These are phyloP conservation scores for Ia io DNA, from an alignment of 2,113 vertebrate genomes.

Conservation along the genomic window DNA sequence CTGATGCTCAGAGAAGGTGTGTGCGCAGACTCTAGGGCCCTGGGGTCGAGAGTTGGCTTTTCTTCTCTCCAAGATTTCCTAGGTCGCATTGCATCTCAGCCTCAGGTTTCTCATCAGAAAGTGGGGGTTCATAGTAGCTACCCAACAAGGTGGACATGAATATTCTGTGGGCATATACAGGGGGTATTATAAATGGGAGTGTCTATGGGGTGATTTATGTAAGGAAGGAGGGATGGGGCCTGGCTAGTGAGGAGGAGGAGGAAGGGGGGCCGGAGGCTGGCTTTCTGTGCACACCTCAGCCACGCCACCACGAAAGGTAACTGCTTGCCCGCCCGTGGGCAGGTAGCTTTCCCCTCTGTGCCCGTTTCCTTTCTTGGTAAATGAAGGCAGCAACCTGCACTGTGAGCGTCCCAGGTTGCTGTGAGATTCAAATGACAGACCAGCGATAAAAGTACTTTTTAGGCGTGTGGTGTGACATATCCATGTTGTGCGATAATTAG, in stretches of 20 bases:
- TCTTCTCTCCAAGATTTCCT: background rate
- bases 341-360: background rate
- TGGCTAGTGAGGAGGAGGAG: background rate
- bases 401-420: background rate
- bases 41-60: background rate
- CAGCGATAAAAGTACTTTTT: background rate
- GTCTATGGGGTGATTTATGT: background rate
- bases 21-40: background rate
- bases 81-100: background rate
- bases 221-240: background rate
- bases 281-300: background rate
- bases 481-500: background rate
- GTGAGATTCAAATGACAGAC: background rate
- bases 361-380: background rate
- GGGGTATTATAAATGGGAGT: background rate
- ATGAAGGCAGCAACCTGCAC: background rate
- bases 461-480: accelerated
- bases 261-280: background rate
- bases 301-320: background rate
- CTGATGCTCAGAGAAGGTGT: background rate
- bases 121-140: background rate
- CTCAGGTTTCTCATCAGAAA: background rate
- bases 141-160: background rate
- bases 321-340: no score
- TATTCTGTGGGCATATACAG: background rate